Evolutionary conservation across 1,140 invertebrate species (phyloP).

Genomic region (Drosophila ficusphila): DNA sequence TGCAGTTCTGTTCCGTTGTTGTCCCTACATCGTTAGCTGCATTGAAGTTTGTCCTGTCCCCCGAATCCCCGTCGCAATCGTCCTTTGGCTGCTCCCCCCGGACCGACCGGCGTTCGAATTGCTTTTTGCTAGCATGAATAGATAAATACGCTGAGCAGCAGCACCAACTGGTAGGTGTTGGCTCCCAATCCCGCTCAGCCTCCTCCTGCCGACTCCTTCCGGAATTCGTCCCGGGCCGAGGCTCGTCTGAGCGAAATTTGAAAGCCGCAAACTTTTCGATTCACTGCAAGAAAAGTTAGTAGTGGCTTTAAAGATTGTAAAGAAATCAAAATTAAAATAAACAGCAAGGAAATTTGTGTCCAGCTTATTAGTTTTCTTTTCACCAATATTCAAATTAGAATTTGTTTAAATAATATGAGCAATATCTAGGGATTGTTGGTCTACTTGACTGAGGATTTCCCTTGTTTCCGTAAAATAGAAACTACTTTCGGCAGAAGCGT

Average conservation of each 20-base stretch:
- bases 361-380: too few relatives aligned
- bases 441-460: too few relatives aligned
- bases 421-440: too few relatives aligned
- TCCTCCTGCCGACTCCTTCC: slow-evolving; percentile 5
- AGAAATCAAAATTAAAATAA: too few relatives aligned
- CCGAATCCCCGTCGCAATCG: neutral
- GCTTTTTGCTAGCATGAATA: slow-evolving; percentile 79
- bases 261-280: slow-evolving; percentile 71
- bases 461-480: too few relatives aligned
- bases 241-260: slow-evolving; percentile 62
- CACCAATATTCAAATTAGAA: too few relatives aligned
- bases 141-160: slow-evolving; percentile 72
- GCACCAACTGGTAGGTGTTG: slow-evolving; percentile 50
- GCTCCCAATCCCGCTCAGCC: slow-evolving; percentile 15
- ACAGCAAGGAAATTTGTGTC: too few relatives aligned
- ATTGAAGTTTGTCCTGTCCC: slow-evolving; percentile 63
- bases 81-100: slow-evolving; percentile 1
- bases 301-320: neutral
- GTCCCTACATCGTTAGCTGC: slow-evolving; percentile 78
- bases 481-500: neutral
- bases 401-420: too few relatives aligned
- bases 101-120: slow-evolving; percentile 55
- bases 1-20: slow-evolving; percentile 52
- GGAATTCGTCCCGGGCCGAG: slow-evolving; percentile 1
- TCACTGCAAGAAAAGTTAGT: slow-evolving; percentile 15